Evolutionary conservation across 2,113 vertebrate genomes (phyloP).

Genomic region (Macroglossus sobrinus): DNA sequence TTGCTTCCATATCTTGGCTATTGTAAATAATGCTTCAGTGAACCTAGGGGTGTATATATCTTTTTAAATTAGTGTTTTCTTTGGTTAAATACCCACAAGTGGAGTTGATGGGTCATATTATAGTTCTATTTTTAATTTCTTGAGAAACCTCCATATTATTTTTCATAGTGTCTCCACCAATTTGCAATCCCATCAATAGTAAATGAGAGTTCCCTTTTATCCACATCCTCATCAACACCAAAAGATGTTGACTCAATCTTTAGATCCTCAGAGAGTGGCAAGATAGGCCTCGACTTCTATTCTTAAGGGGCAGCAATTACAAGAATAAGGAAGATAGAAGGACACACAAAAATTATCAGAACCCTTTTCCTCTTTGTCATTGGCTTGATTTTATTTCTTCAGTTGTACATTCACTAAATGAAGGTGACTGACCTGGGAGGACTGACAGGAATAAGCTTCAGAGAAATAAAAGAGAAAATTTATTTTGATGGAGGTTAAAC

Average conservation of each 20-base stretch:
- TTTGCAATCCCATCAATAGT: not conserved
- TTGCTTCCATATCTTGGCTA: not conserved
- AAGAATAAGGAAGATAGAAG: not conserved
- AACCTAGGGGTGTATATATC: not conserved
- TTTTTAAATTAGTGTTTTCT: not conserved
- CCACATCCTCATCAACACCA: not conserved
- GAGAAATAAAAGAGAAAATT: not conserved
- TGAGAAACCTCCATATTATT: not conserved
- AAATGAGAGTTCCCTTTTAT: not conserved
- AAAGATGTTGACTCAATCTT: conserved; percentile 40
- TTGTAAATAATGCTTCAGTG: not conserved
- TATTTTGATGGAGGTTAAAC: not conserved
- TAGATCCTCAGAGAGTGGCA: conserved; percentile 20
- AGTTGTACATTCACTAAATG: not conserved
- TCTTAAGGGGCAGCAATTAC: not conserved
- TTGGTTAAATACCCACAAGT: not conserved
- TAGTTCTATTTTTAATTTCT: not conserved
- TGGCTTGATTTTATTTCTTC: not conserved
- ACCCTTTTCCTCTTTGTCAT: not conserved
- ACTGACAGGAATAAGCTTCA: not conserved
- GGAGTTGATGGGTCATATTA: not conserved
- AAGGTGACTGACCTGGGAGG: not conserved
- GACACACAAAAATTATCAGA: not conserved
- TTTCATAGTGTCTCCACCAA: not conserved
- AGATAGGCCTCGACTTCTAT: not conserved